phyloP scores from a whole-genome alignment of 1,140 invertebrate species.

The Colletes gigas region DNA sequence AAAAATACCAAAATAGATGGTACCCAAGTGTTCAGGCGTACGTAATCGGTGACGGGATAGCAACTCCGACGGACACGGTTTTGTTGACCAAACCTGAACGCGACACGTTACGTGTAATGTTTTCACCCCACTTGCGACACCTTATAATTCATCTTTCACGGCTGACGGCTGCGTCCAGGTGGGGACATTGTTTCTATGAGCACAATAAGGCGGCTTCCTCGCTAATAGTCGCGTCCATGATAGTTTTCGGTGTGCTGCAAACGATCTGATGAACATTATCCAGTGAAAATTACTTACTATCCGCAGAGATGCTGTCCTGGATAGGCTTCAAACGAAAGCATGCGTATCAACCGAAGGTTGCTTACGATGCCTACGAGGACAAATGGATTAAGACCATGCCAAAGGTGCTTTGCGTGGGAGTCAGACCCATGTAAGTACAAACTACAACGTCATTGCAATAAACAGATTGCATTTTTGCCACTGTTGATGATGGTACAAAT shows the following conservation, averaged over 20 bases:
- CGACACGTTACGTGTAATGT: neutral
- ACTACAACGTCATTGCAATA: neutral
- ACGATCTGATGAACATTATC: too few species aligned
- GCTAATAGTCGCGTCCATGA: neutral
- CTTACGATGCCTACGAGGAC: neutral
- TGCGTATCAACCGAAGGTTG: neutral
- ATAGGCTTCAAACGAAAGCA: slow-evolving; percentile 13
- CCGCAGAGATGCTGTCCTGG: slow-evolving; percentile 26
- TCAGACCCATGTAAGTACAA: slow-evolving; percentile 39
- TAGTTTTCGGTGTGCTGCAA: too few species aligned
- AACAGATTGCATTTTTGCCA: too few species aligned
- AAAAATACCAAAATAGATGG: too few species aligned
- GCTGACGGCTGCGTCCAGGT: neutral
- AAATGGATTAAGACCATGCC: slow-evolving; percentile 8
- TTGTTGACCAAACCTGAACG: slow-evolving; percentile 14
- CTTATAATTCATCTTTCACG: slow-evolving; percentile 21
- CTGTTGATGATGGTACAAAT: too few species aligned
- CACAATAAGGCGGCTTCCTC: neutral
- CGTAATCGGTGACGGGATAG: too few species aligned
- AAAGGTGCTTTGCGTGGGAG: slow-evolving; percentile 3
- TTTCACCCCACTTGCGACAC: too few species aligned
- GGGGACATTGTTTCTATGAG: slow-evolving; percentile 32
- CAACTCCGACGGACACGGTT: neutral
- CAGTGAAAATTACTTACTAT: neutral
- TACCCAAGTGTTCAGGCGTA: too few species aligned